Percentiles rank a stretch among this genome's conserved stretches.
phyloP scores from a whole-genome alignment of 2,888 invertebrate species.

The Cactoblastis cactorum region DNA sequence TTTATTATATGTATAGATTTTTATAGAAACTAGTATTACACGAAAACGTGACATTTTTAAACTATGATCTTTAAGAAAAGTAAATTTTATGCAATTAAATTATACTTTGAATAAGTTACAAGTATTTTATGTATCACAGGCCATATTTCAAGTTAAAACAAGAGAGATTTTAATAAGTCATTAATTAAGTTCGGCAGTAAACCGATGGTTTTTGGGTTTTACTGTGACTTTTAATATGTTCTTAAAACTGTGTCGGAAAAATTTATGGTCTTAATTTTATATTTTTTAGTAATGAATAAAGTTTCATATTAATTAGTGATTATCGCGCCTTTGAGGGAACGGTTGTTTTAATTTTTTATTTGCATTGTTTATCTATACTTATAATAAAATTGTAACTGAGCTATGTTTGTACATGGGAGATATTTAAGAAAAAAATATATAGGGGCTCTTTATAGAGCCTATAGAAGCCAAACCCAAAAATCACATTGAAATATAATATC shows the following conservation, averaged over 20 bases:
- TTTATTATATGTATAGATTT: too few species aligned
- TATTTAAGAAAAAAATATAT: too few species aligned
- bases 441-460: too few species aligned
- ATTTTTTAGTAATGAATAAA: not conserved
- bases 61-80: not conserved
- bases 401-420: too few species aligned
- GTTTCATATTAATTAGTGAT: not conserved
- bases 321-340: too few species aligned
- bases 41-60: not conserved
- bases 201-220: conserved; percentile 20
- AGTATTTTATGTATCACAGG: not conserved
- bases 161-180: conserved; percentile 8
- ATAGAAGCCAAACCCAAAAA: too few species aligned
- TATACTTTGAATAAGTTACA: not conserved
- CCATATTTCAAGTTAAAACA: conserved; percentile 6
- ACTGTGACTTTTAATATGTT: conserved; percentile 16
- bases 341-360: too few species aligned
- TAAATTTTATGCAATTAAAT: not conserved
- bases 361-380: too few species aligned
- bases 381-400: too few species aligned
- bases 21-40: too few species aligned
- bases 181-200: conserved; percentile 17
- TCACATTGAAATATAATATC: too few species aligned
- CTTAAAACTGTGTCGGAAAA: conserved; percentile 9
- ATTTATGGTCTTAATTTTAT: conserved; percentile 1